Percentiles rank a stretch among this genome's conserved stretches.
Evolutionary conservation across 2,888 invertebrate genomes (phyloP).

Genomic region (Melieria picta): DNA sequence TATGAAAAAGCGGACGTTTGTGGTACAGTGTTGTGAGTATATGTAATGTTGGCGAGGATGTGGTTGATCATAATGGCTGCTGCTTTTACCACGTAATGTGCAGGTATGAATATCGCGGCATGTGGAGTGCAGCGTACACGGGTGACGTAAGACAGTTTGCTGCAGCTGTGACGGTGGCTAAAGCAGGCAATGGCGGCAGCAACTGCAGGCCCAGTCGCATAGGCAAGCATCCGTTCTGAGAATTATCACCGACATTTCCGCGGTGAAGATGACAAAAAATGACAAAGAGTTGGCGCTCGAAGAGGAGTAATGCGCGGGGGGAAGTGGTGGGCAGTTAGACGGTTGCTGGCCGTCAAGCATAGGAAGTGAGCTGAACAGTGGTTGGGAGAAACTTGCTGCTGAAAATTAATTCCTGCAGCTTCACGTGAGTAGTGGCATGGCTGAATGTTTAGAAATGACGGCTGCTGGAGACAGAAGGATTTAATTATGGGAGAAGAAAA

Average conservation of each 20-base stretch:
- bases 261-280: conserved; percentile 39
- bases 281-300: conserved; percentile 29
- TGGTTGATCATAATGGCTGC: too few species aligned
- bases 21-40: too few species aligned
- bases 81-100: too few species aligned
- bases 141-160: background rate
- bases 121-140: too few species aligned
- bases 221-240: conserved; percentile 44
- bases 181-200: background rate
- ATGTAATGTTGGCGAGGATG: too few species aligned
- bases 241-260: conserved; percentile 50
- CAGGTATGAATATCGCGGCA: too few species aligned
- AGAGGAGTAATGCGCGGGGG: background rate
- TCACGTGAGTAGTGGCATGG: conserved; percentile 11
- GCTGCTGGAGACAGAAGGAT: conserved; percentile 12
- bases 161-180: conserved; percentile 3
- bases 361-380: background rate
- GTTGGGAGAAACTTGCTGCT: background rate
- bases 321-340: conserved; percentile 5
- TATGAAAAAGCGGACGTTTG: too few species aligned
- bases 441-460: conserved; percentile 20
- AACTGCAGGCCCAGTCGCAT: background rate
- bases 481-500: conserved; percentile 17
- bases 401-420: conserved; percentile 36
- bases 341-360: background rate